Evolutionary conservation across 1,140 invertebrate genomes (phyloP), one percentile per base, ranked within the genome.

Genomic region (Caerostris darwini): DNA sequence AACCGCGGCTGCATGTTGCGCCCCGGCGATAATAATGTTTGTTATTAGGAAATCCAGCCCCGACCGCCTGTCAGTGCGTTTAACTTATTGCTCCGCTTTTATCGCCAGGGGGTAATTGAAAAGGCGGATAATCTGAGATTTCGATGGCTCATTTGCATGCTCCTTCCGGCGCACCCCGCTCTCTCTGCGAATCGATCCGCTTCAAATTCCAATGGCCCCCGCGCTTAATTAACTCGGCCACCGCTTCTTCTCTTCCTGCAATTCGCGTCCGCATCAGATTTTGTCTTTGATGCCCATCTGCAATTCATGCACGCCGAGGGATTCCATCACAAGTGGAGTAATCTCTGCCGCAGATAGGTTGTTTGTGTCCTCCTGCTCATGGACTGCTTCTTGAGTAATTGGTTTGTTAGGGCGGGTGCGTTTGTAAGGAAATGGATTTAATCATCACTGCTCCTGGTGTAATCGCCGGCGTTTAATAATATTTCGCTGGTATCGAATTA

Each of bases 61-160:
- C 53, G n/a, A 56, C 54, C 69, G 57, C 12, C 77, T 86, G 91
- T 86, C 59, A 57, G 53, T 58, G 19, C 91, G 59, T 87, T 87
- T 88, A 93, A 88, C 85, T 93, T 93, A 93, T 93, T 61, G 85
- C 92, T 64, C 19, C 90, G 58, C 90, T 93, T 71, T 93, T 93
- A 93, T 93, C 92, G 69, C 92, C 92, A 57, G 83, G 69, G 92
- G 92, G 92, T 93, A 93, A 93, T 93, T 93, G 92, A 93, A 93
- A 93, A 93, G 83, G 83, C 92, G 92, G 69, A 93, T 93, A 93
- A 93, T 93, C 92, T 88, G 92, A 93, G 92, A 93, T 93, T 93
- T 93, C 85, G 85, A 81, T 88, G 85, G 81, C 69, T 93, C 92
- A 93, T 93, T 93, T 93, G 92, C 92, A 93, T 88, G 92, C 56